These are phyloP conservation scores for Darevskia mixta DNA, from an alignment of 2,797 vertebrate genomes.

Conservation along the genomic window DNA sequence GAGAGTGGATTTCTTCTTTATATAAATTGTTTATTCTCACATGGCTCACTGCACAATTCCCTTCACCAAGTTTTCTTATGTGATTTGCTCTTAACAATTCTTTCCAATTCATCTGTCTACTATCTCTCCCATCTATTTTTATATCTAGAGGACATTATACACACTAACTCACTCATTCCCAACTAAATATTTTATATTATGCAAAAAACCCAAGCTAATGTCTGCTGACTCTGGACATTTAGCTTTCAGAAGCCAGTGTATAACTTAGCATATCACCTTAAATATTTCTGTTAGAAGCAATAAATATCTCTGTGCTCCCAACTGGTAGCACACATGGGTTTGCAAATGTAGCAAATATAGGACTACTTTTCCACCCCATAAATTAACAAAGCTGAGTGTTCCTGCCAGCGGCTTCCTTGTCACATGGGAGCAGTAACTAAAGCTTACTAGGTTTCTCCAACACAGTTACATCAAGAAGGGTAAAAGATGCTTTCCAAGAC, in stretches of 20 bases:
- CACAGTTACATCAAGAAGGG: not conserved
- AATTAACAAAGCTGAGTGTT: not conserved
- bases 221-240: not conserved
- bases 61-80: not conserved
- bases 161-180: not conserved
- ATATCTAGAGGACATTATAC: not conserved
- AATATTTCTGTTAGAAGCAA: not conserved
- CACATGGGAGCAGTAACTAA: not conserved
- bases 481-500: not conserved
- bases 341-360: not conserved
- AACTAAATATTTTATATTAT: not conserved
- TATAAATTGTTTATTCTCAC: not conserved
- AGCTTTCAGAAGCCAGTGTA: not conserved
- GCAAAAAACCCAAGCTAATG: not conserved
- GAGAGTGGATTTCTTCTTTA: fast-evolving
- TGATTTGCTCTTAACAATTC: not conserved
- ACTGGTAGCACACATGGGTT: not conserved
- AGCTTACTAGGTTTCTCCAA: not conserved
- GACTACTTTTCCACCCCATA: not conserved
- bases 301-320: not conserved
- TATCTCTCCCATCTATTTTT: not conserved
- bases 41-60: fast-evolving
- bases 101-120: not conserved
- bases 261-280: not conserved
- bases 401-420: not conserved